Evolutionary conservation across 2,113 vertebrate species (phyloP).

Genomic region (Apodemus sylvaticus): DNA sequence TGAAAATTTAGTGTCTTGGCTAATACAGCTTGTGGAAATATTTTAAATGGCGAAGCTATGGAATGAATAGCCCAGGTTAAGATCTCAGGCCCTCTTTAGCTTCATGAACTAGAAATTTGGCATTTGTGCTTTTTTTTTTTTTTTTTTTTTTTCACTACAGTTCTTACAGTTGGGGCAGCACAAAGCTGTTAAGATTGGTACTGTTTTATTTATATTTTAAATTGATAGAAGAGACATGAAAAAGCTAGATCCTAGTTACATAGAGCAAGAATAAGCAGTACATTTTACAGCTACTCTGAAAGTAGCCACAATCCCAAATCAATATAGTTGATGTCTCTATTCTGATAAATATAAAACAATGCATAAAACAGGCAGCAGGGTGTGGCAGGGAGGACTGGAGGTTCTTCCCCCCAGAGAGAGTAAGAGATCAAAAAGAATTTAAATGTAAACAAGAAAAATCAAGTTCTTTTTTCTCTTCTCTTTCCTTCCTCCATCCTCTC

Average conservation of each 20-base stretch:
- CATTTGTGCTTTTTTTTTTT: background rate
- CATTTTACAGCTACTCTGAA: background rate
- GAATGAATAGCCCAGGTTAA: conserved; percentile 40
- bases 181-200: background rate
- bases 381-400: background rate
- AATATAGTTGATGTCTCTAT: background rate
- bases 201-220: conserved; percentile 36
- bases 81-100: background rate
- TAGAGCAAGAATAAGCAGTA: background rate
- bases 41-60: background rate
- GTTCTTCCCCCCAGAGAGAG: background rate
- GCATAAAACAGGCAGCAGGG: background rate
- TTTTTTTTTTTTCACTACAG: background rate
- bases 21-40: background rate
- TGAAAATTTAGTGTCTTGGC: background rate
- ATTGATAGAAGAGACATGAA: background rate
- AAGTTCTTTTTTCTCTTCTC: background rate
- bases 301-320: background rate
- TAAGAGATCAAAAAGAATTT: background rate
- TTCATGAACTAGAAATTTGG: conserved; percentile 37
- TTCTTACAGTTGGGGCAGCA: background rate
- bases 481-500: background rate
- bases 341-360: background rate
- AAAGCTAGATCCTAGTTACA: conserved; percentile 28
- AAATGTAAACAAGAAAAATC: background rate